Evolutionary conservation across 2,888 invertebrate species (phyloP).

Genomic region (Graphium colonna): DNA sequence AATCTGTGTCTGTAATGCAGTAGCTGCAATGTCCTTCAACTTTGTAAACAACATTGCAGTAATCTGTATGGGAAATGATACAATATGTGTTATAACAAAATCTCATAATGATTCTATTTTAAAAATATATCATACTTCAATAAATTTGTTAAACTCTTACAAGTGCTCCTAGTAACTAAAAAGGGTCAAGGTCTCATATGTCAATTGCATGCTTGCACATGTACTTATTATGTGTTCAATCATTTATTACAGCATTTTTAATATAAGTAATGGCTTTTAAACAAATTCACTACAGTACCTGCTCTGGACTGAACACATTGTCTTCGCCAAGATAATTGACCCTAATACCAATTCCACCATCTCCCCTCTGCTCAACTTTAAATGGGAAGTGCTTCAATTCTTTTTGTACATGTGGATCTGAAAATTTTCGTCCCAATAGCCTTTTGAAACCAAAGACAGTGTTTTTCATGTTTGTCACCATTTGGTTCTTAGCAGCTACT

Average conservation of each 20-base stretch:
- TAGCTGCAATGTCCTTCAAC: constrained; percentile 93
- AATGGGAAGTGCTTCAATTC: constrained; percentile 91
- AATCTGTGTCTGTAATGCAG: constrained; percentile 92
- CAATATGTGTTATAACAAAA: neutral
- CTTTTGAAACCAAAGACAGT: constrained; percentile 97
- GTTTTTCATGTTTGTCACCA: constrained; percentile 98
- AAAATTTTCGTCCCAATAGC: constrained; percentile 92
- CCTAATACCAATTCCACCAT: constrained; percentile 92
- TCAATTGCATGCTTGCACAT: constrained; percentile 2
- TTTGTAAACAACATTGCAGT: constrained; percentile 98
- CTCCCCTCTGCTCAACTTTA: constrained; percentile 85
- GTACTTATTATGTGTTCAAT: constrained; percentile 12
- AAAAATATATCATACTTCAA: neutral
- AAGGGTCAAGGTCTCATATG: constrained; percentile 19
- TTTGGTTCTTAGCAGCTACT: constrained; percentile 97
- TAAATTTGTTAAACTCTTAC: constrained; percentile 1
- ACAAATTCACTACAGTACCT: constrained; percentile 62
- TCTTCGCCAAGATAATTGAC: constrained; percentile 94
- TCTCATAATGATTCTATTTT: neutral
- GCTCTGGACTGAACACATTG: constrained; percentile 93
- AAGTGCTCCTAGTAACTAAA: constrained; percentile 12
- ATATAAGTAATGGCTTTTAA: neutral
- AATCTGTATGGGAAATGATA: constrained; percentile 68
- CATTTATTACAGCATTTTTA: too few relatives aligned
- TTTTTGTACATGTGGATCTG: constrained; percentile 92